These are phyloP conservation scores for Gymnoscopelus microlampas DNA, from an alignment of 2,797 vertebrate species.

Conservation along the genomic window DNA sequence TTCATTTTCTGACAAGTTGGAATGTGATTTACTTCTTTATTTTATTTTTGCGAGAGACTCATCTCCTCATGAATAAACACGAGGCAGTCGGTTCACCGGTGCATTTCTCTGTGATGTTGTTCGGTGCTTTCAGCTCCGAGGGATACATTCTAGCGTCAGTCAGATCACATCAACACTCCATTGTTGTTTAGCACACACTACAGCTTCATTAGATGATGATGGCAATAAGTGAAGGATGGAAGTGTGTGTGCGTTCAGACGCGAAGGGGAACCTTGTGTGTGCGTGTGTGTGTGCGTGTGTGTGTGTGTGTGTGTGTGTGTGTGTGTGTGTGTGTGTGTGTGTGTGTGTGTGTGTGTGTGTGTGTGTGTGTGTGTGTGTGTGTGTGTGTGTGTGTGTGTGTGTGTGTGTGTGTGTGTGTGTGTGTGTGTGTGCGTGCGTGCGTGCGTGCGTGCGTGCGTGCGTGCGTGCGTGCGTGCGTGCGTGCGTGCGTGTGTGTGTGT, in stretches of 20 bases:
- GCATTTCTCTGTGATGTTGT: constrained; percentile 20
- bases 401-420: too few relatives aligned
- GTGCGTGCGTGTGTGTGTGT: not conserved
- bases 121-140: constrained; percentile 29
- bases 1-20: constrained; percentile 6
- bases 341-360: too few relatives aligned
- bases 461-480: not conserved
- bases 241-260: too few relatives aligned
- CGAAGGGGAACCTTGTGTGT: too few relatives aligned
- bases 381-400: too few relatives aligned
- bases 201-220: too few relatives aligned
- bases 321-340: too few relatives aligned
- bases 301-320: too few relatives aligned
- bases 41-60: constrained; percentile 1
- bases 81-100: constrained; percentile 6
- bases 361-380: too few relatives aligned
- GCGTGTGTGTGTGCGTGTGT: too few relatives aligned
- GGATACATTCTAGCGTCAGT: constrained; percentile 13
- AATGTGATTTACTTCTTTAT: not conserved
- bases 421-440: not conserved
- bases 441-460: not conserved
- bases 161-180: constrained; percentile 9
- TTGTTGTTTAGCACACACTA: too few relatives aligned
- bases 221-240: too few relatives aligned
- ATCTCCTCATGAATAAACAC: constrained; percentile 43